A percentile compares a stretch with the other conserved stretches of the same genome.
These are phyloP conservation scores for Horisme vitalbata DNA, from an alignment of 2,888 invertebrate species.

Conservation along the genomic window DNA sequence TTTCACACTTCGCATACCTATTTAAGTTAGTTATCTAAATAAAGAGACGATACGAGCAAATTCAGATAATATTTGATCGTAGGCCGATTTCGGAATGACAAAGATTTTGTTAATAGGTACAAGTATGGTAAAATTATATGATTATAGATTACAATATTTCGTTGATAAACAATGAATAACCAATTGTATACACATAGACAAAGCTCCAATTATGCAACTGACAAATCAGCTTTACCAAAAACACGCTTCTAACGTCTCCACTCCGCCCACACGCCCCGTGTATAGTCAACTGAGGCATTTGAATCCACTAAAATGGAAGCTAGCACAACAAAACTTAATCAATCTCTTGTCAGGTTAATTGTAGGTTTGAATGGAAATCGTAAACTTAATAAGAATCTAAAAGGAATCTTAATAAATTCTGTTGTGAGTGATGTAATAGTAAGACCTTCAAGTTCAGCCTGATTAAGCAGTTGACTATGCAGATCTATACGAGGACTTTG, in stretches of 20 bases:
- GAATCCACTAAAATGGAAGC: conserved; percentile 27
- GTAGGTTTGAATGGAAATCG: conserved; percentile 41
- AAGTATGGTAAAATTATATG: too few species aligned
- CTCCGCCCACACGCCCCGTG: conserved; percentile 25
- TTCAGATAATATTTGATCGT: too few species aligned
- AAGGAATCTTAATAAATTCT: conserved; percentile 37
- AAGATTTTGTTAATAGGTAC: too few species aligned
- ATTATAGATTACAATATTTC: background rate
- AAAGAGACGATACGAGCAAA: too few species aligned
- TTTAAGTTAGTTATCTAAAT: too few species aligned
- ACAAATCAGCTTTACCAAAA: conserved; percentile 13
- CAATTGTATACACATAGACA: conserved; percentile 8
- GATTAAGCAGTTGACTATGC: too few species aligned
- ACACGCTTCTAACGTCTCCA: conserved; percentile 8
- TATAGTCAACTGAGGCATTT: conserved; percentile 28
- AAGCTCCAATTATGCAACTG: conserved; percentile 9
- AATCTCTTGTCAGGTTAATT: conserved; percentile 49
- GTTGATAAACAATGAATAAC: conserved; percentile 2
- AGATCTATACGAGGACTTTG: too few species aligned
- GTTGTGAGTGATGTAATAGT: conserved; percentile 15
- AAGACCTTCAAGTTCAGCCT: too few species aligned
- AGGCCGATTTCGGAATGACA: too few species aligned
- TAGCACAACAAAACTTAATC: conserved; percentile 39
- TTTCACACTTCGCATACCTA: too few species aligned
- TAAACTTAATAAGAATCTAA: conserved; percentile 22